These are phyloP conservation scores for Cosmia trapezina DNA, from an alignment of 2,888 invertebrate genomes.

Conservation along the genomic window DNA sequence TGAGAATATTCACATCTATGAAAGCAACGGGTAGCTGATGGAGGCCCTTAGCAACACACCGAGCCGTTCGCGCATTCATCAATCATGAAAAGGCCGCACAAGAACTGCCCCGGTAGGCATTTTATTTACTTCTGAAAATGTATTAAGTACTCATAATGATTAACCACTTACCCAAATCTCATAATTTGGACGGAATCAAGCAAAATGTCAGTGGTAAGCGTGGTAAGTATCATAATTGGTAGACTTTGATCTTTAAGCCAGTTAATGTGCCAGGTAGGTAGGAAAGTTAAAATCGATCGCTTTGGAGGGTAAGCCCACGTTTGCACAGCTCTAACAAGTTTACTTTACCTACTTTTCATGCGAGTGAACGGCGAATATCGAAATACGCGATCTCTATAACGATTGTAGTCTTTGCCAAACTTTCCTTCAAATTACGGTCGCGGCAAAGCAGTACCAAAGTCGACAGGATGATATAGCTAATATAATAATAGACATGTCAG, in stretches of 20 bases:
- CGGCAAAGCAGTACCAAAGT: conserved; percentile 41
- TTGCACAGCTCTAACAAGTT: conserved; percentile 75
- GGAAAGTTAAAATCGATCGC: conserved; percentile 75
- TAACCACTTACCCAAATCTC: conserved; percentile 27
- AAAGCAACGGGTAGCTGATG: conserved; percentile 23
- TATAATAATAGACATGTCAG: conserved; percentile 42
- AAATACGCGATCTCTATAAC: conserved; percentile 42
- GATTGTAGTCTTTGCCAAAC: conserved; percentile 37
- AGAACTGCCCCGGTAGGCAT: conserved; percentile 42
- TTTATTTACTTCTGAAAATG: conserved; percentile 58
- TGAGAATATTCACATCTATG: conserved; percentile 42
- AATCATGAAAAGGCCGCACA: conserved; percentile 61
- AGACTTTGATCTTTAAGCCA: conserved; percentile 74
- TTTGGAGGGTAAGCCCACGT: conserved; percentile 58
- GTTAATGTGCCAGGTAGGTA: conserved; percentile 51
- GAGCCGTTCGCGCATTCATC: conserved; percentile 56
- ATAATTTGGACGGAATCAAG: conserved; percentile 21
- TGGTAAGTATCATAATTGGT: conserved; percentile 72
- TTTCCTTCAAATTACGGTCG: conserved; percentile 36
- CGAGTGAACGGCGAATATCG: conserved; percentile 39
- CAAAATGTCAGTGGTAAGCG: conserved; percentile 19
- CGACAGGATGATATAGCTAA: conserved; percentile 34
- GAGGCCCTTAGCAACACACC: conserved; percentile 46
- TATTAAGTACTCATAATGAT: conserved; percentile 55
- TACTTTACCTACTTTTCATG: conserved; percentile 70